Evolutionary conservation across 2,888 invertebrate species (phyloP).

Genomic region (Prostheceraeus crozeri): DNA sequence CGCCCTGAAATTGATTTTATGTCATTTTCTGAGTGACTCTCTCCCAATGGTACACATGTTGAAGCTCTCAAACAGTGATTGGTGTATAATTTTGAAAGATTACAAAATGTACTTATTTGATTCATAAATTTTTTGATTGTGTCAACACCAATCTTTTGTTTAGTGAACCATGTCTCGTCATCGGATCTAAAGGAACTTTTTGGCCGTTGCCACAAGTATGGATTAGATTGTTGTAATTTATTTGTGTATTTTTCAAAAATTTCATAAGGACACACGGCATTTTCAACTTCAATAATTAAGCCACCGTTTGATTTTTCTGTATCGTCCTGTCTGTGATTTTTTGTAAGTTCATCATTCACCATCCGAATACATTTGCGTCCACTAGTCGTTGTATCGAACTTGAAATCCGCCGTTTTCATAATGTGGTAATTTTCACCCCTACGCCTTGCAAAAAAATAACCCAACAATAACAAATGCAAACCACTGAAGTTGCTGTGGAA

Average conservation of each 20-base stretch:
- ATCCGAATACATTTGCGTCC: slow-evolving; percentile 12
- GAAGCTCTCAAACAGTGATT: slow-evolving; percentile 17
- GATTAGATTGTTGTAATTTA: slow-evolving; percentile 14
- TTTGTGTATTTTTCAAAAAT: slow-evolving; percentile 19
- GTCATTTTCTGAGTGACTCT: slow-evolving; percentile 23
- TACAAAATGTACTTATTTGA: slow-evolving; percentile 17
- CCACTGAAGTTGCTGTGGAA: slow-evolving; percentile 14
- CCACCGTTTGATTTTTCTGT: slow-evolving; percentile 23
- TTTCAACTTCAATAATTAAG: too few relatives aligned
- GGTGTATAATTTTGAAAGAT: slow-evolving; percentile 25
- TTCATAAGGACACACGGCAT: too few relatives aligned
- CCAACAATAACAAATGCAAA: slow-evolving; percentile 22
- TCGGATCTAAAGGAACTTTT: not conserved
- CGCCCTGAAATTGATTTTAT: slow-evolving; percentile 7
- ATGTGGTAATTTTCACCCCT: slow-evolving; percentile 15
- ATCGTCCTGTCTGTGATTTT: slow-evolving; percentile 9
- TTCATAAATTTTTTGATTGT: slow-evolving; percentile 10
- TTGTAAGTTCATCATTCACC: slow-evolving; percentile 19
- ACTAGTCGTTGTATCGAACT: not conserved
- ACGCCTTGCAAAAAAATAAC: slow-evolving; percentile 20
- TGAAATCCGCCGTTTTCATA: slow-evolving; percentile 20
- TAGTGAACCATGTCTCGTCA: too few relatives aligned
- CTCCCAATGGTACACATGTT: slow-evolving; percentile 14
- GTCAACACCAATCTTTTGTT: slow-evolving; percentile 14
- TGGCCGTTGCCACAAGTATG: slow-evolving; percentile 13